These are phyloP conservation scores for Netelia inedita DNA, from an alignment of 2,888 invertebrate genomes.

Conservation along the genomic window DNA sequence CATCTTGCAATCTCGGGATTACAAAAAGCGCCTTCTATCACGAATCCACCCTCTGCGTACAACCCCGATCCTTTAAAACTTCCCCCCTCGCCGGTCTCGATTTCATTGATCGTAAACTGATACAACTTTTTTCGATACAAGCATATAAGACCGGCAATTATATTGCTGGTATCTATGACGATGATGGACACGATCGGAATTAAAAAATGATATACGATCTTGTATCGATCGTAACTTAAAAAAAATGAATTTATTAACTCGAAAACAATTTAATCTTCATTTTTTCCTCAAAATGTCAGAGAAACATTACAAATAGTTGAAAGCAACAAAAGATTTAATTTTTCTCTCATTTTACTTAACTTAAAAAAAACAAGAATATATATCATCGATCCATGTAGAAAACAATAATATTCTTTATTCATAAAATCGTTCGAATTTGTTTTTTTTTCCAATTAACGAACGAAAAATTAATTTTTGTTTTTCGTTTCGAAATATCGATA, in stretches of 20 bases:
- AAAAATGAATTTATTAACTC: background rate
- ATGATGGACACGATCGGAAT: background rate
- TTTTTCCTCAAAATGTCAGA: background rate
- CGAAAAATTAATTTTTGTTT: too few species aligned
- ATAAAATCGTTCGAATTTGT: too few species aligned
- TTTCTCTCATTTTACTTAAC: too few species aligned
- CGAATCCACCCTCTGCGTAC: slow-evolving; percentile 26
- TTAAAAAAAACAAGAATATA: too few species aligned
- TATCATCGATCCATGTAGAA: too few species aligned
- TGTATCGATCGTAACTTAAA: background rate
- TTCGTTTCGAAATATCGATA: background rate
- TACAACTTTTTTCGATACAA: background rate
- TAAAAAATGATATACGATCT: background rate
- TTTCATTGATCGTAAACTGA: slow-evolving; percentile 23
- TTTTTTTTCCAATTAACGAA: too few species aligned
- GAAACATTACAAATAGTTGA: too few species aligned
- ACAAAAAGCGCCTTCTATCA: slow-evolving; percentile 37
- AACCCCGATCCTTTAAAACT: slow-evolving; percentile 8
- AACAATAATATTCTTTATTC: too few species aligned
- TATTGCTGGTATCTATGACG: background rate
- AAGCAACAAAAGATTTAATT: too few species aligned
- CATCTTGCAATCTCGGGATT: slow-evolving; percentile 59
- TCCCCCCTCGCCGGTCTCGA: slow-evolving; percentile 6
- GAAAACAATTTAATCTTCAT: background rate
- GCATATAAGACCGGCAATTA: background rate